Conservation (phyloP, 2,113 vertebrate genomes). For the Nipponia nippon region DNA sequence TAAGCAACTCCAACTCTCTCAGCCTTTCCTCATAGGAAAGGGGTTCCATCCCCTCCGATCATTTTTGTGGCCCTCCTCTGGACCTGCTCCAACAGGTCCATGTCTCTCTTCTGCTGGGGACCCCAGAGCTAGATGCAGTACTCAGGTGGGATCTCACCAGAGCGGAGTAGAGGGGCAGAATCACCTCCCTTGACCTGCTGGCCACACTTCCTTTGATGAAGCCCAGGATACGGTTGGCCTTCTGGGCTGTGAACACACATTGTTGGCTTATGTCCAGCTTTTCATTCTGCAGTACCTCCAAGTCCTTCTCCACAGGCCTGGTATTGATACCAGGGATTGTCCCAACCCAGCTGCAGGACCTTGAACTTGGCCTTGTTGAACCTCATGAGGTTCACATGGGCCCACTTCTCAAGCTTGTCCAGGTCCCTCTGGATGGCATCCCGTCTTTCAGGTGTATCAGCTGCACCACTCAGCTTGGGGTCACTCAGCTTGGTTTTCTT, state of each 20-base stretch:
- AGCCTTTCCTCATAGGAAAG: not conserved
- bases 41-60: fast-evolving
- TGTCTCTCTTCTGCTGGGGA: not conserved
- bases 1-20: not conserved
- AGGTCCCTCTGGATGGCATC: not conserved
- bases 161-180: not conserved
- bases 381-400: not conserved
- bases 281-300: not conserved
- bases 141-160: not conserved
- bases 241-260: fast-evolving
- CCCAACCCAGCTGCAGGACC: not conserved
- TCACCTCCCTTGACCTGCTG: not conserved
- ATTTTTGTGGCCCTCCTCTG: not conserved
- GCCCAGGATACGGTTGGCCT: no score
- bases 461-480: no score
- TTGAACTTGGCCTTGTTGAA: not conserved
- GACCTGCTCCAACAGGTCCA: fast-evolving
- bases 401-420: not conserved
- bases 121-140: not conserved
- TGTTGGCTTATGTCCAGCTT: fast-evolving
- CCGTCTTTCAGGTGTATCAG: fast-evolving
- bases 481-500: not conserved
- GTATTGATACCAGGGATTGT: fast-evolving
- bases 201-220: not conserved
- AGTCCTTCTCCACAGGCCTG: fast-evolving